Evolutionary conservation across 2,113 vertebrate species (phyloP).

Genomic region (Microtus montanus): DNA sequence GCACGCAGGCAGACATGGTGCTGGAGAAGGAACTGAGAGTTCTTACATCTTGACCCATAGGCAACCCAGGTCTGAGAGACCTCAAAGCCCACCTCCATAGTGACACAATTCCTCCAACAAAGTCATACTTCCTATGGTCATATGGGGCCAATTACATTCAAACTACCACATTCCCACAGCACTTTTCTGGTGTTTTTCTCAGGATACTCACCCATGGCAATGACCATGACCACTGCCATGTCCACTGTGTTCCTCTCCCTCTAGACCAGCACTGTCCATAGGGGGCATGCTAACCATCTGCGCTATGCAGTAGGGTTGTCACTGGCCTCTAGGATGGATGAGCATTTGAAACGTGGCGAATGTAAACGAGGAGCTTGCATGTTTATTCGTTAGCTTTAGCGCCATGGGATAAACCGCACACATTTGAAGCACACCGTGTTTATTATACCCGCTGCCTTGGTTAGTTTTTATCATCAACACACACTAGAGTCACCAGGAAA

Average conservation of each 20-base stretch:
- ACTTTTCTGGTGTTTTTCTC: accelerated
- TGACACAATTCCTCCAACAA: background rate
- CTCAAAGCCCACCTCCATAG: background rate
- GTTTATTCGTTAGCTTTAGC: background rate
- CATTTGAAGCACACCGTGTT: no score
- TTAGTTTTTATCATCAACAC: background rate
- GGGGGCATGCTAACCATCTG: accelerated
- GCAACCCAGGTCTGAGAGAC: background rate
- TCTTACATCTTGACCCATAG: background rate
- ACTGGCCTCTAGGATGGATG: accelerated
- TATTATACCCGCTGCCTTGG: background rate
- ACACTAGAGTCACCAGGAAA: background rate
- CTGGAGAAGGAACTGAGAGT: background rate
- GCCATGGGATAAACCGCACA: background rate
- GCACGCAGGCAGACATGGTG: background rate
- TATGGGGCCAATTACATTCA: background rate
- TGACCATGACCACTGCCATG: accelerated
- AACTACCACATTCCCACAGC: background rate
- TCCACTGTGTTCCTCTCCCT: background rate
- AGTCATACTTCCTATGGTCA: background rate
- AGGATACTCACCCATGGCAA: accelerated
- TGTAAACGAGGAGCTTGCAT: accelerated
- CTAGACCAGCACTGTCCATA: no score
- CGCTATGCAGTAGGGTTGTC: accelerated
- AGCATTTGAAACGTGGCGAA: accelerated